A percentile compares a stretch with the other conserved stretches of the same genome.
Conservation (phyloP, 2,113 vertebrate genomes). For the Astur gentilis region DNA sequence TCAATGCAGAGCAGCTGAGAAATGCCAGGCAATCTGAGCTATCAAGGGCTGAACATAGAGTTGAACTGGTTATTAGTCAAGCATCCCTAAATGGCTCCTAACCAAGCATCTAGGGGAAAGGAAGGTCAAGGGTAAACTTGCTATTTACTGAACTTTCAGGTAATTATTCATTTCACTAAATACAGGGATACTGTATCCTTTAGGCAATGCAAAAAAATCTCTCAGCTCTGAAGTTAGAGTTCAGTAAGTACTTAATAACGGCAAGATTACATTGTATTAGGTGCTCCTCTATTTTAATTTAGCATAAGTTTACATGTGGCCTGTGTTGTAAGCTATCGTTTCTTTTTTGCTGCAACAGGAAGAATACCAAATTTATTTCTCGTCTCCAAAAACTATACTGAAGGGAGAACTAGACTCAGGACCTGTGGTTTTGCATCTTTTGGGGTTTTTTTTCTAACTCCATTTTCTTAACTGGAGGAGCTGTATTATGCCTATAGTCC, state of each 20-base stretch:
- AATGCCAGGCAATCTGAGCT: neutral
- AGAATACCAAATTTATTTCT: neutral
- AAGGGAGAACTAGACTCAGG: neutral
- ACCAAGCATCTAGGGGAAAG: neutral
- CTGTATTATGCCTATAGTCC: neutral
- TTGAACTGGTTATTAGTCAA: neutral
- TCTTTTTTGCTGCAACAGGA: neutral
- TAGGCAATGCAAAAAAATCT: neutral
- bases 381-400: neutral
- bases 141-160: constrained; percentile 22
- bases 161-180: constrained; percentile 51
- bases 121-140: neutral
- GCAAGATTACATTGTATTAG: constrained; percentile 10
- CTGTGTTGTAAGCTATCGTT: neutral
- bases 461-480: neutral
- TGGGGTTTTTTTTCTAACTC: neutral
- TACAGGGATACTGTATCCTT: neutral
- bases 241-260: constrained; percentile 59
- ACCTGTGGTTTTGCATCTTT: neutral
- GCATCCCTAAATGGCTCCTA: neutral
- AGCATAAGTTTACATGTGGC: neutral
- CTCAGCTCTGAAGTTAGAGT: constrained; percentile 13
- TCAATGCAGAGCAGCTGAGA: neutral
- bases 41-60: neutral
- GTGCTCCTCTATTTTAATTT: neutral